Conservation (phyloP, 2,113 vertebrate species). For the Psammodynastes pulverulentus region DNA sequence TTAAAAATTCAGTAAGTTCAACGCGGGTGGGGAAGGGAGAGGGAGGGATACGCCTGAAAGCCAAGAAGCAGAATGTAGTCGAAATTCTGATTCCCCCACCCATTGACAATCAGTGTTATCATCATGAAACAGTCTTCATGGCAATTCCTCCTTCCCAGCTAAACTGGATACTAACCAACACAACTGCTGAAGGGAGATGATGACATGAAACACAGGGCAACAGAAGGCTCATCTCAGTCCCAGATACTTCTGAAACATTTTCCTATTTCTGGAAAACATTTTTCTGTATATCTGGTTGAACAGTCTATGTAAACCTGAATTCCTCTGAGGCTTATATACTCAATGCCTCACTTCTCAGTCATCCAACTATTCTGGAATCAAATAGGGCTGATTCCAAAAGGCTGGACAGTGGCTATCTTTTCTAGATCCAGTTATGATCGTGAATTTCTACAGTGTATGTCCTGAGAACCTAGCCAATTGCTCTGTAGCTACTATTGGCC, state of each 20-base stretch:
- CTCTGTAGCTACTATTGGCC: not conserved
- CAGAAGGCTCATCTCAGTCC: not conserved
- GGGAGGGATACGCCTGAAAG: not conserved
- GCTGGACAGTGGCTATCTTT: not conserved
- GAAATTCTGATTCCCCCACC: not conserved
- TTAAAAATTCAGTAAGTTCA: not conserved
- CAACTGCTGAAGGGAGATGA: not conserved
- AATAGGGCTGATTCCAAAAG: not conserved
- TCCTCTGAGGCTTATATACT: not conserved
- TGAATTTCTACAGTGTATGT: not conserved
- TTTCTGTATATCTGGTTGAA: not conserved
- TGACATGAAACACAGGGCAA: not conserved
- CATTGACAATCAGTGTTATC: not conserved
- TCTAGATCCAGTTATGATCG: not conserved
- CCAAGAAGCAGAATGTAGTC: not conserved
- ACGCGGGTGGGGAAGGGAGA: not conserved
- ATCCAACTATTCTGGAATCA: not conserved
- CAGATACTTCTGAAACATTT: not conserved
- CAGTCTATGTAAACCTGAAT: not conserved
- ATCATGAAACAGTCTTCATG: not conserved
- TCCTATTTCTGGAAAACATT: not conserved
- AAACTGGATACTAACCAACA: not conserved
- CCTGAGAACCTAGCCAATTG: not conserved
- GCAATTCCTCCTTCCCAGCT: not conserved
- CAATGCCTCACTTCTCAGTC: not conserved